These are phyloP conservation scores for Prosapia bicincta DNA, from an alignment of 2,888 invertebrate genomes.

Conservation along the genomic window DNA sequence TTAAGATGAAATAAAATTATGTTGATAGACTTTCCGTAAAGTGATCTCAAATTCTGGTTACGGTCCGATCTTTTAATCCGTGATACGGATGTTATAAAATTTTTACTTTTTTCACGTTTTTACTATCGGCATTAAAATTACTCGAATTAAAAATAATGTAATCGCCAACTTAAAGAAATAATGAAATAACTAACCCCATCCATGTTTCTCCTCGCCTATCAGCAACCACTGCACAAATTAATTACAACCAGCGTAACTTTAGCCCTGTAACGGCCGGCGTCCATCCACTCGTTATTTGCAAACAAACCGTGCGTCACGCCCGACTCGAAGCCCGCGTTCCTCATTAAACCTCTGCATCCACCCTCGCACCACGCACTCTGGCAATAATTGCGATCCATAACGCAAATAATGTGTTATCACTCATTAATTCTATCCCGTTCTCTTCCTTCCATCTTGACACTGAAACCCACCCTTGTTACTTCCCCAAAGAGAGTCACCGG, in stretches of 20 bases:
- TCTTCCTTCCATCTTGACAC: neutral
- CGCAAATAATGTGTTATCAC: neutral
- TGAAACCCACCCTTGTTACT: neutral
- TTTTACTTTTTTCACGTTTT: too few species aligned
- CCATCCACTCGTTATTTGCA: neutral
- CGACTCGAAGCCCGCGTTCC: neutral
- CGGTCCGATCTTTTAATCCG: too few species aligned
- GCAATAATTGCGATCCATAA: neutral
- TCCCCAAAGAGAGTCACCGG: neutral
- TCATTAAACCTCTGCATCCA: neutral
- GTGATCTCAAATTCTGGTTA: too few species aligned
- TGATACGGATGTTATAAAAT: too few species aligned
- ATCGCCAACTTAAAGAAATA: too few species aligned
- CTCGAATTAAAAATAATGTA: too few species aligned
- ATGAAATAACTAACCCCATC: too few species aligned
- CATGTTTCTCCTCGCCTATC: neutral
- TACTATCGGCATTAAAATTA: too few species aligned
- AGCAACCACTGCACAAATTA: neutral
- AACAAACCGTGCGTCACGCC: neutral
- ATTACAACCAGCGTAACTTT: neutral
- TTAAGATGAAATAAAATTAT: too few species aligned
- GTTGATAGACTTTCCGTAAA: too few species aligned
- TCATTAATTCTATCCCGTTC: neutral
- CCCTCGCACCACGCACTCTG: neutral
- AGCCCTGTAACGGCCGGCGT: neutral